Evolutionary conservation across 2,797 vertebrate genomes (phyloP).

Genomic region (Psittacula derbiana): DNA sequence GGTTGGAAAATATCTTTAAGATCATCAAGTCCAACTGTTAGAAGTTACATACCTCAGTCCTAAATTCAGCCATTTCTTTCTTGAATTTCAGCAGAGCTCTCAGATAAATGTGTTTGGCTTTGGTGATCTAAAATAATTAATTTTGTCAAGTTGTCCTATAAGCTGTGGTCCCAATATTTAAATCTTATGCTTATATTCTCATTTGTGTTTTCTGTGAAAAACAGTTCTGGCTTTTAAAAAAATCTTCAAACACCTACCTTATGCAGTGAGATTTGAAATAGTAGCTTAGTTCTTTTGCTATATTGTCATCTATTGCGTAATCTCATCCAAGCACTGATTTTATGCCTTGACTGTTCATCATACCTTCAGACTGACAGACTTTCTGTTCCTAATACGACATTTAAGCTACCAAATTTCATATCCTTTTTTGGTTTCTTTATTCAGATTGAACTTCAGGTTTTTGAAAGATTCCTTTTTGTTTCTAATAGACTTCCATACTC

Average conservation of each 20-base stretch:
- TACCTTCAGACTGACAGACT: not conserved
- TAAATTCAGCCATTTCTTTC: not conserved
- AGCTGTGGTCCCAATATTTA: not conserved
- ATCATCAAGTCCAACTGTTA: not conserved
- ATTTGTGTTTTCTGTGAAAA: not conserved
- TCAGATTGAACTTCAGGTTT: not conserved
- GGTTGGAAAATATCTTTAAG: not conserved
- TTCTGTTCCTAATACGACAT: not conserved
- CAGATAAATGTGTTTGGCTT: not conserved
- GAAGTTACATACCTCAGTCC: not conserved
- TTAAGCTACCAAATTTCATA: not conserved
- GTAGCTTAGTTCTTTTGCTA: not conserved
- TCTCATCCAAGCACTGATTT: not conserved
- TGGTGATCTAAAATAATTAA: not conserved
- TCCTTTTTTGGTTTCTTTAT: not conserved
- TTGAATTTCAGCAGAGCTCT: not conserved
- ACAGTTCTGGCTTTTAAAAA: not conserved
- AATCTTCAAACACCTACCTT: not conserved
- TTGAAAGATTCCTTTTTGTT: not conserved
- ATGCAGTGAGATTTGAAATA: not conserved
- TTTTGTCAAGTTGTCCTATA: not conserved
- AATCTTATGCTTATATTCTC: not conserved
- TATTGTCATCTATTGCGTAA: not conserved
- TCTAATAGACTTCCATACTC: not conserved
- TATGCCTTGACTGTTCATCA: not conserved